Conservation (phyloP, 2,113 vertebrate species). For the Aegypius monachus region DNA sequence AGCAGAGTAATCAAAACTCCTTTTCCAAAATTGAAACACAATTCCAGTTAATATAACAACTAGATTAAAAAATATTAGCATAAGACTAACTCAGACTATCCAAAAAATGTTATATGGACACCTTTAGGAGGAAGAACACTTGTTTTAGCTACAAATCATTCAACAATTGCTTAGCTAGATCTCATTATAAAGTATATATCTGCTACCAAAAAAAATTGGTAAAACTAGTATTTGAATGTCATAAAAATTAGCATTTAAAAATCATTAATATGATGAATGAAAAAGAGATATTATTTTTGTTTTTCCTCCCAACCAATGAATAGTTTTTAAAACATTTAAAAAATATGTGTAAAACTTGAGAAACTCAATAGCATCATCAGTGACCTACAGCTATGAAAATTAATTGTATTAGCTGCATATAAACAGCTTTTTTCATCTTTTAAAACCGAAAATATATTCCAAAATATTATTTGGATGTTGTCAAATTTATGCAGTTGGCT, state of each 20-base stretch:
- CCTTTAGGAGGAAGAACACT: neutral
- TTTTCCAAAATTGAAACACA: neutral
- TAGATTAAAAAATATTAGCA: neutral
- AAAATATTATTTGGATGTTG: neutral
- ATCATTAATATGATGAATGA: neutral
- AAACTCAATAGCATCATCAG: neutral
- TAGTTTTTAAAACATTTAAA: neutral
- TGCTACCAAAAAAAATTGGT: neutral
- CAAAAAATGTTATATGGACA: neutral
- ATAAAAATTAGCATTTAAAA: neutral
- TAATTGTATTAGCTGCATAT: neutral
- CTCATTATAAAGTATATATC: neutral
- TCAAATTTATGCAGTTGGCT: neutral
- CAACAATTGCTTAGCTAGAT: neutral
- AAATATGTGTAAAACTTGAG: neutral
- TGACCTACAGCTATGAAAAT: neutral
- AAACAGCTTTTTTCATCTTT: neutral
- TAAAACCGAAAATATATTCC: neutral
- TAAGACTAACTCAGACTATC: neutral
- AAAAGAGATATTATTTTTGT: fast-evolving
- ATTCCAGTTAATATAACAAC: neutral
- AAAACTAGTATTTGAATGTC: neutral
- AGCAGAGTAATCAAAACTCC: neutral
- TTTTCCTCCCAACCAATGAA: neutral
- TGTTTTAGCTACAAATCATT: neutral